Base-by-base conservation (phyloP, 2,888 invertebrate species). In the Lampropteryx suffumata region DNA sequence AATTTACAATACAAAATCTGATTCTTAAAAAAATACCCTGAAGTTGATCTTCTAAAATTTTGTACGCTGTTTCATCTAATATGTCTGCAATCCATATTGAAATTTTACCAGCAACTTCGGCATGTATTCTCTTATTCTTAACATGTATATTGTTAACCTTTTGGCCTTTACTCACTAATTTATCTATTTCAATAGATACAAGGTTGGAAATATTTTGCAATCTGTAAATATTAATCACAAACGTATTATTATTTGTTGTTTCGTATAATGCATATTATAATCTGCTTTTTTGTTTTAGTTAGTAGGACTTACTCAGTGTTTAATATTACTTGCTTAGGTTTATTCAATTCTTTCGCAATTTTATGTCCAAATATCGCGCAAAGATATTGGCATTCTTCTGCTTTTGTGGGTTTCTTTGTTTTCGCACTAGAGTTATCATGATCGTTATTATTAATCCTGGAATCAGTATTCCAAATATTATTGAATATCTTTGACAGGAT, bases 71-170 rank as follows among this genome's bases (percentile, higher is more conserved):
- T 33, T 86, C 82, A 29, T 80, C 73, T 8, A 90, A 61, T 49
- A 89, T 72, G 33, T 62, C 64, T 32, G 68, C 58, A 36, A 87
- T 78, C 89, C 89, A 90, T 35, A 80, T 45, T 41, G 87, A 70
- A 30, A 88, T 48, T 51, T 55, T 60, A 29, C 35, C 39, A 3
- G 49, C 63, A 41, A 80, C 62, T 65, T 86, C 84, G 9, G 28
- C 55, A 24, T 70, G 66, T 41, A 82, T 71, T 52, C 55, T 58
- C 33, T 57, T 59, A 44, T 71, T 64, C 6, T 47, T 27, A 11
- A 29, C 29, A 26, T 54, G 51, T 34, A 14, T 44, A 58, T 49
- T 7, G 27, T 48, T 32, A 35, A 50, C 13, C 17, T 36, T 49
- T 55, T 59, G 59, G 57, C 62, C 35, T 43, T 60, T 45, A 48